Percentiles rank a stretch among this genome's conserved stretches.
Conservation (phyloP, 2,797 vertebrate genomes). For the Argyrosomus regius region DNA sequence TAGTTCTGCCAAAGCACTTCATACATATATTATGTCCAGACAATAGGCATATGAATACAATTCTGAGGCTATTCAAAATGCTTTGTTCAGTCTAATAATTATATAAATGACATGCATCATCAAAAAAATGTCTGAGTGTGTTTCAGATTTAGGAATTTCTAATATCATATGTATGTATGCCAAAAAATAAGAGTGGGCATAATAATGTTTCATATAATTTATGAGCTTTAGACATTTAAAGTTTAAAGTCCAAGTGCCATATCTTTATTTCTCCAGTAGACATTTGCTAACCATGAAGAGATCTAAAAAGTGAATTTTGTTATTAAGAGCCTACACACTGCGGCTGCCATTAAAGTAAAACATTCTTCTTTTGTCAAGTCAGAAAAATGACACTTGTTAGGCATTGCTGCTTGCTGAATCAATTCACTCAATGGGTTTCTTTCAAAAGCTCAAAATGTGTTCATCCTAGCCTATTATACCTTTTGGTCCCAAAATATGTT, state of each 20-base stretch:
- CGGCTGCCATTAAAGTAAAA: background rate
- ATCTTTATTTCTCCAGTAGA: background rate
- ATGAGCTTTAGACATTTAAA: background rate
- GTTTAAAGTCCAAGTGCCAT: background rate
- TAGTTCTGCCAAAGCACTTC: constrained; percentile 33
- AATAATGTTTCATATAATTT: background rate
- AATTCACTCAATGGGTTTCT: background rate
- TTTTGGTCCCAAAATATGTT: constrained; percentile 6
- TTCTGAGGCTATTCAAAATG: constrained; percentile 26
- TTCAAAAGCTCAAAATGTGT: background rate
- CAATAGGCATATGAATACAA: constrained; percentile 41
- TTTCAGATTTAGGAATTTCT: constrained; percentile 10
- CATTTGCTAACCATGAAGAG: background rate
- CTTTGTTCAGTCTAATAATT: constrained; percentile 1
- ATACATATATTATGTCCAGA: constrained; percentile 52
- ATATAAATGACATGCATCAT: constrained; percentile 35
- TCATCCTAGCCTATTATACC: background rate
- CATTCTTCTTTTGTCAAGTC: constrained; percentile 1
- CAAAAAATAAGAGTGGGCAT: background rate
- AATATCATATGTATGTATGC: background rate
- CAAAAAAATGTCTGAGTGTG: constrained; percentile 5
- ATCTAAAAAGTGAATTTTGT: background rate
- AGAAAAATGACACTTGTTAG: background rate
- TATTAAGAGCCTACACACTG: background rate
- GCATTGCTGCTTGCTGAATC: constrained; percentile 3